These are phyloP conservation scores for Microctonus brassicae DNA, from an alignment of 2,888 invertebrate genomes.

Conservation along the genomic window DNA sequence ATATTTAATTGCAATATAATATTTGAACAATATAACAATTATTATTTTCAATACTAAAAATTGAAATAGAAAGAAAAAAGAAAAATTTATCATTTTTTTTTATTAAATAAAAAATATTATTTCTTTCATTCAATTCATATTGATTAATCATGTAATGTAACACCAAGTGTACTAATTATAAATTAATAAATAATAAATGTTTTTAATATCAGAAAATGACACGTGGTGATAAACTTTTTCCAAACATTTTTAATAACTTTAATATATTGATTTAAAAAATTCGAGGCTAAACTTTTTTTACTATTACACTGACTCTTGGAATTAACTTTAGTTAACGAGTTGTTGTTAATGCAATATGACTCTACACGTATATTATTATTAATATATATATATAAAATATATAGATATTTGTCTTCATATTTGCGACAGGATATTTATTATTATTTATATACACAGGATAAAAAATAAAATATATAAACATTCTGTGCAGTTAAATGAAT, in stretches of 20 bases:
- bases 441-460: neutral
- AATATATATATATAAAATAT: too few species aligned
- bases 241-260: neutral
- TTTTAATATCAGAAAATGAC: neutral
- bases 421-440: neutral
- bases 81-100: too few species aligned
- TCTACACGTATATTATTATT: neutral
- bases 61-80: too few species aligned
- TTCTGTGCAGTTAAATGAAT: too few species aligned
- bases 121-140: too few species aligned
- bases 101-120: too few species aligned
- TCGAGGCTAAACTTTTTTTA: neutral
- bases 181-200: neutral
- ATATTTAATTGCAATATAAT: too few species aligned
- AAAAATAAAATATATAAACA: neutral
- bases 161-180: too few species aligned
- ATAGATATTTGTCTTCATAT: neutral
- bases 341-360: conserved; percentile 2
- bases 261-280: neutral
- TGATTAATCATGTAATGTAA: too few species aligned
- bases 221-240: neutral
- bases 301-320: neutral
- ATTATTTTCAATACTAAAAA: neutral
- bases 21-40: neutral
- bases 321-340: conserved; percentile 1